Percentiles rank a stretch among this genome's conserved stretches.
Conservation (phyloP, 2,113 vertebrate species). For the Sclerurus mexicanus region DNA sequence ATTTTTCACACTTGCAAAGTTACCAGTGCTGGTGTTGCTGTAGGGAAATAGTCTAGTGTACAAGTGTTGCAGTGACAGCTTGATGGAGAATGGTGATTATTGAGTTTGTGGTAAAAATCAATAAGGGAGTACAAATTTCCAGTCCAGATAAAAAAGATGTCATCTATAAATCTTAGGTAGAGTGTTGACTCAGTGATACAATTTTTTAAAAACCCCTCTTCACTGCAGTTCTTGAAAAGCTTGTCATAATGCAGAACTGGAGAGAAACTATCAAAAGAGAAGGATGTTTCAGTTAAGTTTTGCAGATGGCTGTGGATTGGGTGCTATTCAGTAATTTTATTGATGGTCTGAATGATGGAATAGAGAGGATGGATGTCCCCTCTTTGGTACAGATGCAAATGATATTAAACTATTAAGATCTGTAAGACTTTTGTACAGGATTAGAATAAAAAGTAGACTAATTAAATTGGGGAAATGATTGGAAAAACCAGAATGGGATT, state of each 20-base stretch:
- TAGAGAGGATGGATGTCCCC: background rate
- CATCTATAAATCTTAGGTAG: background rate
- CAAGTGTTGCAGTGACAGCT: background rate
- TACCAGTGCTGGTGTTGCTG: background rate
- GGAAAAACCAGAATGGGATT: background rate
- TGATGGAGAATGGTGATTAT: slow-evolving; percentile 24
- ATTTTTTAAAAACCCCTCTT: slow-evolving; percentile 3
- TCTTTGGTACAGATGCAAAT: background rate
- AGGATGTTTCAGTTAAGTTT: background rate
- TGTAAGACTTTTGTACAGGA: background rate
- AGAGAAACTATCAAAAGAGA: background rate
- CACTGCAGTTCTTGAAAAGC: background rate
- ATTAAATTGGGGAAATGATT: background rate
- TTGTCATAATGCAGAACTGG: background rate
- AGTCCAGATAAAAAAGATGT: background rate
- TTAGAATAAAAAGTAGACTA: background rate
- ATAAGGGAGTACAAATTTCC: slow-evolving; percentile 10
- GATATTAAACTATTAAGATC: background rate
- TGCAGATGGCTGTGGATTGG: background rate
- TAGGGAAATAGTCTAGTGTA: background rate
- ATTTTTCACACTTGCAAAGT: background rate
- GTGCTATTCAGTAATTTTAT: background rate
- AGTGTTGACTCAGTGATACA: background rate
- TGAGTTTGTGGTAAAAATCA: slow-evolving; percentile 47
- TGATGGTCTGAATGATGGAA: background rate